phyloP scores from a whole-genome alignment of 2,797 vertebrate genomes.

The Phrynocephalus vlangalii region DNA sequence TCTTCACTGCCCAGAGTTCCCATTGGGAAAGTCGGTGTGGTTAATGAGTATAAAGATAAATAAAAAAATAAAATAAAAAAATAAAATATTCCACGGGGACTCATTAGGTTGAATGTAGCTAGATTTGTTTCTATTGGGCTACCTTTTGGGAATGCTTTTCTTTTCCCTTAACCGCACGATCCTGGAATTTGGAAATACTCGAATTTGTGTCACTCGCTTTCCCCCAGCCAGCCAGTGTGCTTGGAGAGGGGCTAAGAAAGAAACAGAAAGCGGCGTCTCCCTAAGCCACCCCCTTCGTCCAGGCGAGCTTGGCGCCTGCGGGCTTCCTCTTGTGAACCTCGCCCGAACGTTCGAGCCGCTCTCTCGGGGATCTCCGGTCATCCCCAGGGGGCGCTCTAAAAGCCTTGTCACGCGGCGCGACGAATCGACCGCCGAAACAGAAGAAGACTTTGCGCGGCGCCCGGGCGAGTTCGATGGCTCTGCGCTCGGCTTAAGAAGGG shows the following conservation, averaged over 20 bases:
- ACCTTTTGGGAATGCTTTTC: background rate
- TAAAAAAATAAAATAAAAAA: too few species aligned
- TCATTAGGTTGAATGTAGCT: too few species aligned
- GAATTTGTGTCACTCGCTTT: too few species aligned
- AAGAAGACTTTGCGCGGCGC: rapidly evolving
- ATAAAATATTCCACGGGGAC: too few species aligned
- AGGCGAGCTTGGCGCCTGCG: background rate
- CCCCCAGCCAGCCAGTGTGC: too few species aligned
- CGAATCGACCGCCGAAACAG: slow-evolving; percentile 36
- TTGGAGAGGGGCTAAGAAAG: too few species aligned
- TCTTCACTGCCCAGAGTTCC: too few species aligned
- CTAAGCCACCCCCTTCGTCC: too few species aligned
- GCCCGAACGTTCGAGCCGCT: background rate
- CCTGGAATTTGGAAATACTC: background rate
- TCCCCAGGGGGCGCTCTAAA: background rate
- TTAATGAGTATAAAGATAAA: too few species aligned
- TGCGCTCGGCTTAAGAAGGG: slow-evolving; percentile 30
- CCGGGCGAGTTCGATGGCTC: background rate
- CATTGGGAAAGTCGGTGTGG: too few species aligned
- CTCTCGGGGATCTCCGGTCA: background rate
- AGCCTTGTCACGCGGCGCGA: rapidly evolving
- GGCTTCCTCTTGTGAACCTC: background rate
- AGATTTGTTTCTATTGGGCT: background rate
- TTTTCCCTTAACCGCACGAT: background rate
- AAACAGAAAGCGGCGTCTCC: too few species aligned